These are phyloP conservation scores for Cryptoblepharus egeriae DNA, from an alignment of 2,797 vertebrate genomes.

Conservation along the genomic window DNA sequence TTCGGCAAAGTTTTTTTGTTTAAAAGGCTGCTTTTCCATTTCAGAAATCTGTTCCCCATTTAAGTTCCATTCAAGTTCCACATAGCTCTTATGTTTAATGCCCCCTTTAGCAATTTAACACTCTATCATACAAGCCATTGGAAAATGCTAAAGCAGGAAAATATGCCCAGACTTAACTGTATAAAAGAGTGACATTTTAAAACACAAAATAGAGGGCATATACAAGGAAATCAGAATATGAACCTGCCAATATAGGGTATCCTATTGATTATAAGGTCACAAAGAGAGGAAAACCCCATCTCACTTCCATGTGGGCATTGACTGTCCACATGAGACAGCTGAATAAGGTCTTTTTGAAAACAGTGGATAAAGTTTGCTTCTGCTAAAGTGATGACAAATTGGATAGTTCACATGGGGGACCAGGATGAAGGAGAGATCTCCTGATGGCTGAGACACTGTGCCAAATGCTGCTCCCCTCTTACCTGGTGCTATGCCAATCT, in stretches of 20 bases:
- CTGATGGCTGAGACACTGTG: too few relatives aligned
- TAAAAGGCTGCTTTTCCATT: not conserved
- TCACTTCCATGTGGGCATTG: too few relatives aligned
- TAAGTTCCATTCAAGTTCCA: slow-evolving; percentile 57
- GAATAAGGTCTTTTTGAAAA: too few relatives aligned
- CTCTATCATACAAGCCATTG: slow-evolving; percentile 66
- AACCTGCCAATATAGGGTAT: slow-evolving; percentile 57
- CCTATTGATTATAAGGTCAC: slow-evolving; percentile 49
- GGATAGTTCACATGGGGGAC: too few relatives aligned
- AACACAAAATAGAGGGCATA: slow-evolving; percentile 66
- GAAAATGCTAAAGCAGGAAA: slow-evolving; percentile 70
- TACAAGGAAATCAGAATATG: slow-evolving; percentile 53
- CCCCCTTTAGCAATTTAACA: slow-evolving; percentile 54
- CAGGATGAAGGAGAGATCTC: too few relatives aligned
- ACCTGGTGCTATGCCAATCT: too few relatives aligned
- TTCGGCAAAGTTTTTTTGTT: slow-evolving; percentile 36
- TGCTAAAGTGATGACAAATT: too few relatives aligned
- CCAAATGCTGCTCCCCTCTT: too few relatives aligned
- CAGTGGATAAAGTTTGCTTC: too few relatives aligned
- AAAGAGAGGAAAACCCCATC: too few relatives aligned
- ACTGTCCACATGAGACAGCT: too few relatives aligned
- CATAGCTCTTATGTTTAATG: slow-evolving; percentile 55
- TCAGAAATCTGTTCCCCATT: slow-evolving; percentile 54
- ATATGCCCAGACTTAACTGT: slow-evolving; percentile 62
- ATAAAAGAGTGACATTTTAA: slow-evolving; percentile 57